phyloP scores from a whole-genome alignment of 2,113 vertebrate genomes.

The Neoarius graeffei region DNA sequence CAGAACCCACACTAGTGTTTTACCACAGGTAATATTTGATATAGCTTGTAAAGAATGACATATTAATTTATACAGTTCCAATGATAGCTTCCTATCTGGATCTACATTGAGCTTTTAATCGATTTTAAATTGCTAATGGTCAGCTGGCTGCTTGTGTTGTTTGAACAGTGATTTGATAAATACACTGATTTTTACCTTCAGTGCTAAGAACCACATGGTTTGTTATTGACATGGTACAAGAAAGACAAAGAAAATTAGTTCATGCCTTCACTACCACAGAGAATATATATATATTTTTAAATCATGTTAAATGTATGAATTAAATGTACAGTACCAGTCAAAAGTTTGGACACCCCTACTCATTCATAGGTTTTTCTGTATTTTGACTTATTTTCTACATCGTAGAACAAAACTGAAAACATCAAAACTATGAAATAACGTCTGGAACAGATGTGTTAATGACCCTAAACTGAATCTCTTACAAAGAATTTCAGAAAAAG shows the following conservation, averaged over 20 bases:
- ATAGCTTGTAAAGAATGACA: background rate
- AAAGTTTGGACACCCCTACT: too few species aligned
- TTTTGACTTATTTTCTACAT: too few species aligned
- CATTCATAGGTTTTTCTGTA: too few species aligned
- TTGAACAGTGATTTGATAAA: background rate
- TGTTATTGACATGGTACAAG: background rate
- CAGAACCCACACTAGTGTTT: background rate
- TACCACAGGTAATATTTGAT: background rate
- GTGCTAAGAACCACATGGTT: background rate
- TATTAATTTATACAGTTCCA: background rate
- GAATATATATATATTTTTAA: background rate
- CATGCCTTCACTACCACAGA: background rate
- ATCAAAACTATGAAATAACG: too few species aligned
- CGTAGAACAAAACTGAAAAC: too few species aligned
- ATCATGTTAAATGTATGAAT: background rate
- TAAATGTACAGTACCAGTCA: too few species aligned
- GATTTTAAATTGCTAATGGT: conserved; percentile 28
- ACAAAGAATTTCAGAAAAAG: background rate
- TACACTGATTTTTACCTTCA: conserved; percentile 8
- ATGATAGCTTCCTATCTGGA: background rate
- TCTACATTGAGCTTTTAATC: conserved; percentile 9
- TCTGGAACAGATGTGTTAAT: conserved; percentile 13
- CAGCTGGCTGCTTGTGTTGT: background rate
- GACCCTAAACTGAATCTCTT: background rate
- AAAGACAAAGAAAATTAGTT: background rate